Conservation (phyloP, 2,113 vertebrate species). For the Gymnobelideus leadbeateri region DNA sequence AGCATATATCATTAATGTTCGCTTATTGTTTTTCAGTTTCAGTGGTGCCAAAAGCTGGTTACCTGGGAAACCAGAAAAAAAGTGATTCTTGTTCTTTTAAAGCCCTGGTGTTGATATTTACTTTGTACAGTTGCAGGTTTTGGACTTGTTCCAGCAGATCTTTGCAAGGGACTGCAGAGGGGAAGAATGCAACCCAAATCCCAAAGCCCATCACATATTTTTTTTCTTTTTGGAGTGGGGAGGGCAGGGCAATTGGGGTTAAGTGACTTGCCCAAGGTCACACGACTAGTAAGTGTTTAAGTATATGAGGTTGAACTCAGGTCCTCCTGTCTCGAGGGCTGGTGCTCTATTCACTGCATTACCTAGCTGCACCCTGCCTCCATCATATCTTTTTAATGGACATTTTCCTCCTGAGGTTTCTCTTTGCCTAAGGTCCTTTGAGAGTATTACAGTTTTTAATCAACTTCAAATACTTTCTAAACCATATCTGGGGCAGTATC, state of each 20-base stretch:
- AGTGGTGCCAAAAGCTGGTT: neutral
- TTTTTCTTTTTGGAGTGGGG: too few species aligned
- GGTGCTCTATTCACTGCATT: too few species aligned
- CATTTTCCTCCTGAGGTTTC: constrained; percentile 7
- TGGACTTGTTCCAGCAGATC: neutral
- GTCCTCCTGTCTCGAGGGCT: too few species aligned
- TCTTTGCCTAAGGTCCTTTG: constrained; percentile 29
- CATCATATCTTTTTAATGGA: neutral
- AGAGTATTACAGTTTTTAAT: constrained; percentile 41
- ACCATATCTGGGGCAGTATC: neutral
- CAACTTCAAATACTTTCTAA: constrained; percentile 17
- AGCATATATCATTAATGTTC: neutral
- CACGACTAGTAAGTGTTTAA: too few species aligned
- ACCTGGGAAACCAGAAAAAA: neutral
- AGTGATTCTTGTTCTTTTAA: neutral
- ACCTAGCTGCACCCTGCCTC: neutral
- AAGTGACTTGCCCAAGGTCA: too few species aligned
- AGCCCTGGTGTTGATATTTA: neutral
- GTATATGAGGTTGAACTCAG: too few species aligned
- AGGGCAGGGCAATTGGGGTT: too few species aligned
- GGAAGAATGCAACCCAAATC: neutral
- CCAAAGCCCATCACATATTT: neutral
- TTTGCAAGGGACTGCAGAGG: neutral
- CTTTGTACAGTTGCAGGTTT: neutral
- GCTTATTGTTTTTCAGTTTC: neutral